These are phyloP conservation scores for Mellivora capensis DNA, from an alignment of 2,113 vertebrate genomes.

Conservation along the genomic window DNA sequence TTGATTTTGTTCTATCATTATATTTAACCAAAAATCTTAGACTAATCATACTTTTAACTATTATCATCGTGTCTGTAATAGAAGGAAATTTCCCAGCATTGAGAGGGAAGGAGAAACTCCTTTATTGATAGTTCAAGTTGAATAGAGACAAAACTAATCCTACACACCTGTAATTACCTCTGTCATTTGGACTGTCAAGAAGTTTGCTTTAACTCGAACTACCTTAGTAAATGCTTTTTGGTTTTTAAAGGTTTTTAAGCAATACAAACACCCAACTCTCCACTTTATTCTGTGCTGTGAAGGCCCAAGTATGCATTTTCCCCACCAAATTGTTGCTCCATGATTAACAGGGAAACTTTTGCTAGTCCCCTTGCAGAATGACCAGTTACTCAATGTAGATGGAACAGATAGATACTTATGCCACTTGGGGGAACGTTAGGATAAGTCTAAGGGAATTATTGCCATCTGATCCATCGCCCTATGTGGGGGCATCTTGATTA, in stretches of 20 bases:
- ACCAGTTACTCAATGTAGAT: not conserved
- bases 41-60: not conserved
- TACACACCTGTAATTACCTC: not conserved
- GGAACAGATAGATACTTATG: not conserved
- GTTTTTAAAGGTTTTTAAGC: not conserved
- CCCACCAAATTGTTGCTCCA: not conserved
- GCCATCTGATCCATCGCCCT: slow-evolving; percentile 41
- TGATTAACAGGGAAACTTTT: not conserved
- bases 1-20: not conserved
- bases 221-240: not conserved
- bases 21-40: not conserved
- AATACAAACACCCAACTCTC: not conserved
- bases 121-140: not conserved
- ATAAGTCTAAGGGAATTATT: not conserved
- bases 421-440: not conserved
- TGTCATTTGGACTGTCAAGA: not conserved
- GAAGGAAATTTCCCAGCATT: not conserved
- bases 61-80: not conserved
- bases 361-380: not conserved
- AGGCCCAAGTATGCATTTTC: not conserved
- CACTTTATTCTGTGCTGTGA: not conserved
- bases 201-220: slow-evolving; percentile 24
- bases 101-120: not conserved
- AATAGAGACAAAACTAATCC: not conserved
- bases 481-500: slow-evolving; percentile 52